These are phyloP conservation scores for Triplophysa yarkandensis DNA, from an alignment of 2,797 vertebrate species.

Conservation along the genomic window DNA sequence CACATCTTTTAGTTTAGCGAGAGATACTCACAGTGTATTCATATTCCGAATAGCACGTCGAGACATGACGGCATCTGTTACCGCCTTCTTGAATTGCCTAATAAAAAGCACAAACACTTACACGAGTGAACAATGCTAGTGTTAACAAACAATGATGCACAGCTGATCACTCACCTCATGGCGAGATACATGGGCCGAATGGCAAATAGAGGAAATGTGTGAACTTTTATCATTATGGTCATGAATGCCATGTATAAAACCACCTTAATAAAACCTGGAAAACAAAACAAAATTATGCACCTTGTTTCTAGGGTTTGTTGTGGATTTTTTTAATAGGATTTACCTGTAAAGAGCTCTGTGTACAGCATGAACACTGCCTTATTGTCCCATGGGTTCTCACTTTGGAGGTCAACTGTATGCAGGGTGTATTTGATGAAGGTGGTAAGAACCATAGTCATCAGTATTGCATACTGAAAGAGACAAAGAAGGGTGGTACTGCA, in stretches of 20 bases:
- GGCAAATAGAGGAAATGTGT: slow-evolving; percentile 97
- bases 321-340: background rate
- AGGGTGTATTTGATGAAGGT: slow-evolving; percentile 93
- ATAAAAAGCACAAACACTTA: slow-evolving; percentile 11
- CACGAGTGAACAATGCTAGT: background rate
- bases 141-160: slow-evolving; percentile 1
- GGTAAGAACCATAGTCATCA: slow-evolving; percentile 94
- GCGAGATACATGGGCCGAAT: slow-evolving; percentile 98
- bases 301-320: background rate
- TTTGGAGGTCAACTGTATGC: slow-evolving; percentile 91
- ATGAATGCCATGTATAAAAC: slow-evolving; percentile 98
- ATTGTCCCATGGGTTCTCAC: slow-evolving; percentile 97
- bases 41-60: slow-evolving; percentile 96
- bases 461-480: slow-evolving; percentile 87
- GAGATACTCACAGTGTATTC: slow-evolving; percentile 91
- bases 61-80: slow-evolving; percentile 97
- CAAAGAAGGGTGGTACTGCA: background rate
- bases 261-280: slow-evolving; percentile 93
- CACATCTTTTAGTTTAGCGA: background rate
- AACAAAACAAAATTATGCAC: background rate
- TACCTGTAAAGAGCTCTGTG: slow-evolving; percentile 95
- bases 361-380: slow-evolving; percentile 98
- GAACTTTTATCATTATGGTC: slow-evolving; percentile 99
- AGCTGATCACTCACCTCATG: slow-evolving; percentile 79
- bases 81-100: slow-evolving; percentile 97